Base-by-base conservation (phyloP, 2,797 vertebrate species). In the Glyptemys insculpta region DNA sequence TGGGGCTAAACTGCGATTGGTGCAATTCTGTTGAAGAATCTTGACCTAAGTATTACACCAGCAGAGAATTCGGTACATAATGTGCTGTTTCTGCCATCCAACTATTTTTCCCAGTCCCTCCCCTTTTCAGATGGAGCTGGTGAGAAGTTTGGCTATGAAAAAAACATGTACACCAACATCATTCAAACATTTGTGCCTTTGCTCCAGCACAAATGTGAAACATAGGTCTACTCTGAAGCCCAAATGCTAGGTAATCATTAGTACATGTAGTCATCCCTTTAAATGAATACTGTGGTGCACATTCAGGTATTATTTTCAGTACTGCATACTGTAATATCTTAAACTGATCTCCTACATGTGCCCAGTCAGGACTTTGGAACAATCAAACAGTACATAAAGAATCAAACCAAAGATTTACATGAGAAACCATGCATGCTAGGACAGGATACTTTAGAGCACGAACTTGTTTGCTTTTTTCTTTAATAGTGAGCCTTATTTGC, bases 381-480 rank as follows among this genome's bases (percentile, higher is more conserved):
- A 89, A 79, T 9, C 80, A 83, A 53, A 86, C n/a, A 1, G 3
- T 16, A 37, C 54, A 85, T 83, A 90, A 92, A 88, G 34, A 86
- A 65, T 62, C 47, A 53, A 91, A 49, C 53, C 62, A 81, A 79
- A 92, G 93, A 92, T 85, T 90, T 86, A 86, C 3, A 86, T 83
- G 54, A 62, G 87, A 95, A 96, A 27, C 37, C 91, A 79, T 47
- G 83, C 91, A 96, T 56, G 83, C 14, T 81, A 92, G 91, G 94
- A 93, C 90, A 96, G 53, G 74, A 79, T 92, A 53, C 68, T 95
- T 97, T 92, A 93, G 15, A 85, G 83, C 65, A 92, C 19, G 34
- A 81, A 87, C 89, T 92, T 94, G 88, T 96, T 95, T 93, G 86
- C 94, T 93, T 83, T 87, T 93, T 80, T 86, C 52, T 91, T 92